These are phyloP conservation scores for Neotragus pygmaeus DNA, from an alignment of 2,113 vertebrate genomes.

Conservation along the genomic window DNA sequence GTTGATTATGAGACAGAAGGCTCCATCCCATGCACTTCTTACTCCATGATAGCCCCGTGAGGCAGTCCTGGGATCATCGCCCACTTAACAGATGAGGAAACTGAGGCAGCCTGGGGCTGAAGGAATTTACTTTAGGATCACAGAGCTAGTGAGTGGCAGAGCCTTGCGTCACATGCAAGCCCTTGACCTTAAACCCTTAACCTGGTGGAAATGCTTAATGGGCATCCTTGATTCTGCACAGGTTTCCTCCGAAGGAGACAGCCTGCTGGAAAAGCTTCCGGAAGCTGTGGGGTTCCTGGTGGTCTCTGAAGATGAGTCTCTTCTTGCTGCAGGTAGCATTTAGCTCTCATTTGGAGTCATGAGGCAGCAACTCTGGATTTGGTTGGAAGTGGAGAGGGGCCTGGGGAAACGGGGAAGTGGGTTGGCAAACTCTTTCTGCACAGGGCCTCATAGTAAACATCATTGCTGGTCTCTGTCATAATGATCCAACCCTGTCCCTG, in stretches of 20 bases:
- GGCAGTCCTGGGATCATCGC: too few relatives aligned
- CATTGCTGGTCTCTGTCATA: neutral
- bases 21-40: neutral
- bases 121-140: neutral
- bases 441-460: neutral
- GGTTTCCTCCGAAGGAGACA: slow-evolving; percentile 76
- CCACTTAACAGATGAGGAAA: neutral
- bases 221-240: slow-evolving; percentile 37
- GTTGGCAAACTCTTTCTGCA: neutral
- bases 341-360: fast-evolving
- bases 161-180: neutral
- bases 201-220: neutral
- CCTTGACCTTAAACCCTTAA: neutral
- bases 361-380: neutral
- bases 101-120: neutral
- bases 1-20: neutral
- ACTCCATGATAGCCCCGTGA: neutral
- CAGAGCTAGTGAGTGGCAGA: neutral
- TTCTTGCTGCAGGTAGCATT: slow-evolving; percentile 83
- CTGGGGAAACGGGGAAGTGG: fast-evolving
- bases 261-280: slow-evolving; percentile 75
- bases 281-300: slow-evolving; percentile 76
- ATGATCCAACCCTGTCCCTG: neutral
- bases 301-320: slow-evolving; percentile 80
- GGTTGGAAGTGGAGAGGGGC: neutral